These are phyloP conservation scores for Torymus texanus DNA, from an alignment of 2,888 invertebrate species.

Conservation along the genomic window DNA sequence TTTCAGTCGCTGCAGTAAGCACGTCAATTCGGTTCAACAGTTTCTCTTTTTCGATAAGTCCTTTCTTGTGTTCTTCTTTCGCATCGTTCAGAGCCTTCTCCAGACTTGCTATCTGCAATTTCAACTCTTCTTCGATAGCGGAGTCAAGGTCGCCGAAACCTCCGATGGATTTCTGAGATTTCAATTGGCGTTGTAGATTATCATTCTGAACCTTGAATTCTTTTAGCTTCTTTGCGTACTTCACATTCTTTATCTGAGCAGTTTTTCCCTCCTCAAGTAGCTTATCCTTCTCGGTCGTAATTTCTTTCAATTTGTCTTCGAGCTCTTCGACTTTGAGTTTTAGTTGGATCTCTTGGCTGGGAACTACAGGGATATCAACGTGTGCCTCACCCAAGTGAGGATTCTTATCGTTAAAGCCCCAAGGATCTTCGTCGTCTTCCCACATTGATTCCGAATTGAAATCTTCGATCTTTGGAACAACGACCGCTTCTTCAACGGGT, in stretches of 20 bases:
- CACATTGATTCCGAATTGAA: slow-evolving; percentile 19
- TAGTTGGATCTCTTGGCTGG: slow-evolving; percentile 66
- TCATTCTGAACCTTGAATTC: slow-evolving; percentile 85
- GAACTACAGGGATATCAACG: slow-evolving; percentile 55
- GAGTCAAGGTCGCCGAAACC: slow-evolving; percentile 79
- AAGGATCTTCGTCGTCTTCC: slow-evolving; percentile 78
- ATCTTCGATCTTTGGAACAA: not conserved
- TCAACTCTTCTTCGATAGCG: slow-evolving; percentile 89
- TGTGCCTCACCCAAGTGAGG: slow-evolving; percentile 56
- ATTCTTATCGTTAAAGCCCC: slow-evolving; percentile 79
- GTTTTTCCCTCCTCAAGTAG: slow-evolving; percentile 80
- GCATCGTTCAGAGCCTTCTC: slow-evolving; percentile 82
- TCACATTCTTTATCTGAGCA: slow-evolving; percentile 83
- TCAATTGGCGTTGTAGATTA: slow-evolving; percentile 78
- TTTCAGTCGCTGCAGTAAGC: slow-evolving; percentile 85
- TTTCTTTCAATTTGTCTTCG: slow-evolving; percentile 78
- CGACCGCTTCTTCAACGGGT: slow-evolving; percentile 1
- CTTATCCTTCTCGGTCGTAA: slow-evolving; percentile 79
- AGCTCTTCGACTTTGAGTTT: slow-evolving; percentile 77
- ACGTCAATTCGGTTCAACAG: slow-evolving; percentile 84
- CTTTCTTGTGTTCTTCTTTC: slow-evolving; percentile 78
- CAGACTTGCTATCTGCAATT: slow-evolving; percentile 80
- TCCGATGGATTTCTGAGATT: slow-evolving; percentile 76
- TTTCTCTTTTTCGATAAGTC: slow-evolving; percentile 82
- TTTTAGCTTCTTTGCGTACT: slow-evolving; percentile 89